A percentile compares a stretch with the other conserved stretches of the same genome.
phyloP scores from a whole-genome alignment of 2,113 vertebrate genomes.

The Buteo buteo region DNA sequence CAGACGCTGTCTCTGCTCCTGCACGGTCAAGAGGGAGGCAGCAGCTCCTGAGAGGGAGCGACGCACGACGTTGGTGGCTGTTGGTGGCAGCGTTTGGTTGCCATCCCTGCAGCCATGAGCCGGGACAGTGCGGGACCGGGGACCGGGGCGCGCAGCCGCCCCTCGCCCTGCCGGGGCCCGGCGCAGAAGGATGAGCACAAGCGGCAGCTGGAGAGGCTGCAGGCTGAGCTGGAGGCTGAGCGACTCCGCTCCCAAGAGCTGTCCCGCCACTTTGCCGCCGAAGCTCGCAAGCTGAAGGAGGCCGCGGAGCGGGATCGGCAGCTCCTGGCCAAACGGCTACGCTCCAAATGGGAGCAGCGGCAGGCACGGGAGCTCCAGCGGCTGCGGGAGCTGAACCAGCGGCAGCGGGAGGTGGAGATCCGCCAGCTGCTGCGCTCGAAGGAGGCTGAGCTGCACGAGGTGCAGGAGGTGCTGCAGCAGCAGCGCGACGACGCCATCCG shows the following conservation, averaged over 20 bases:
- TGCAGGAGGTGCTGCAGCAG: constrained; percentile 42
- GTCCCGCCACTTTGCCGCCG: constrained; percentile 36
- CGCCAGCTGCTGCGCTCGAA: constrained; percentile 70
- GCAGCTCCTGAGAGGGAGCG: no score
- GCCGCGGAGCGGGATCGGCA: constrained; percentile 32
- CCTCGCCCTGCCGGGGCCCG: background rate
- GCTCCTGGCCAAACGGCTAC: constrained; percentile 71
- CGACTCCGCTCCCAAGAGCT: constrained; percentile 53
- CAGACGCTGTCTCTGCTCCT: no score
- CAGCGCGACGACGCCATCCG: constrained; percentile 58
- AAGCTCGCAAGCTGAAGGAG: constrained; percentile 59
- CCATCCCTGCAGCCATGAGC: no score
- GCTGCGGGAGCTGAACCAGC: constrained; percentile 53
- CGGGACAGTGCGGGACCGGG: no score
- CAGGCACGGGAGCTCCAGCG: constrained; percentile 66
- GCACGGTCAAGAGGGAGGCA: no score
- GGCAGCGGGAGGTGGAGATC: constrained; percentile 67
- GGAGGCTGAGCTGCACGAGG: constrained; percentile 63
- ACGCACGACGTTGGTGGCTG: no score
- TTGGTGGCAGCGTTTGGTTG: no score
- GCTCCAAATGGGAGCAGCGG: constrained; percentile 68
- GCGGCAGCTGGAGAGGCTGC: constrained; percentile 70
- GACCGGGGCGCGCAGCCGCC: no score
- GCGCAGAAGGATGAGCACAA: constrained; percentile 34
- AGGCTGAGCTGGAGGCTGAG: constrained; percentile 71